Base-by-base conservation (phyloP, 2,113 vertebrate genomes). In the Equus przewalskii region DNA sequence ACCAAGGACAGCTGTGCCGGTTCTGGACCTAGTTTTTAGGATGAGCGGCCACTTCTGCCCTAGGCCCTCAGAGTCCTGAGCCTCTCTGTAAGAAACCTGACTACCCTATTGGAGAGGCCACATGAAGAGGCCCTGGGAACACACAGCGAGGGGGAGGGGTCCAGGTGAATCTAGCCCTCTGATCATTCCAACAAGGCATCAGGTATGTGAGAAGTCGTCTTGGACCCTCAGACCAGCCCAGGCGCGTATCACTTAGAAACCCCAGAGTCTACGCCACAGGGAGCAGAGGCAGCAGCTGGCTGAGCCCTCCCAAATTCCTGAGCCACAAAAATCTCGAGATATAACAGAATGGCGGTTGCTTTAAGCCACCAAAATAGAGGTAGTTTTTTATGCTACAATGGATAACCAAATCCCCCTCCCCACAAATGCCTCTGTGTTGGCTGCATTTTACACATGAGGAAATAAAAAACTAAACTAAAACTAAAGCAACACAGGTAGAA, bases 241-340 rank as follows among this genome's bases (percentile, higher is more conserved):
- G 82, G 12, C 24, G 33, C 15, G 0, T 44, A 30, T 80, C 30
- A 12, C 30, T 15, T 8, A 80, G 56, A 70, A 80, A 49, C 30
- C 24, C 41, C 49, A 2, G 3, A 2, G 3, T 10, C 84, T 28
- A n/a, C 1, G 30, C 8, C 0, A 62, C 18, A 44, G 0, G 28
- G 51, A 73, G 54, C 24, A 46, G 33, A 67, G 73, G 82, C 85
- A 18, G 28, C 49, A 14, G 21, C 60, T 56, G n/a, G 62, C 41
- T 24, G 83, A 58, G 3, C 1, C 7, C 82, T 65, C 73, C 49
- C 1, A 0, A 79, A 80, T 30, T 83, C 87, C 70, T 30, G 36
- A 67, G 30, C 10, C 46, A 88, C 56, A 58, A 65, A 51, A 82
- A n/a, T 64, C 22, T 73, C 18, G 7, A 95, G 41, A 69, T 49